Conservation (phyloP, 2,888 invertebrate genomes). For the Orthosia gracilis region DNA sequence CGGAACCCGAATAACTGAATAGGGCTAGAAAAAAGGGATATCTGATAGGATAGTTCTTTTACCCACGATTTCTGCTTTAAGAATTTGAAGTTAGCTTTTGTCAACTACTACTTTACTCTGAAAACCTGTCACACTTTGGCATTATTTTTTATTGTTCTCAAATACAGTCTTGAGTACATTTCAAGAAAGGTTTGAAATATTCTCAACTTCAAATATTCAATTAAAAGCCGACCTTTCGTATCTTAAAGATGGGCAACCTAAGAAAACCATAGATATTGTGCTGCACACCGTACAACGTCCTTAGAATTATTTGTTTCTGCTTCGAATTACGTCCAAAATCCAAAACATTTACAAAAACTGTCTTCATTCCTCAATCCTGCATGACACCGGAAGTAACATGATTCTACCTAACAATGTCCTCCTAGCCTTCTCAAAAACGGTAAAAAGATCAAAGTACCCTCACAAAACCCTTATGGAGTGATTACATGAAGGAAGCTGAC, state of each 20-base stretch:
- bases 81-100: no score
- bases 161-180: no score
- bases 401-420: slow-evolving; percentile 15
- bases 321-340: neutral
- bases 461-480: slow-evolving; percentile 44
- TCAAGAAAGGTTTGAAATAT: no score
- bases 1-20: no score
- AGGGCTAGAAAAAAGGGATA: no score
- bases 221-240: neutral
- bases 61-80: no score
- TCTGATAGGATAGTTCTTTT: neutral
- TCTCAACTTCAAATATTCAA: no score
- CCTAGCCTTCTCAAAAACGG: slow-evolving; percentile 5
- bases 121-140: no score
- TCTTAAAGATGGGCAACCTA: neutral
- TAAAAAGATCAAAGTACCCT: slow-evolving; percentile 53
- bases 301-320: no score
- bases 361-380: neutral
- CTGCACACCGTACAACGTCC: no score
- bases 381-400: slow-evolving; percentile 17
- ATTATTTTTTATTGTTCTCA: no score
- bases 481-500: slow-evolving; percentile 53
- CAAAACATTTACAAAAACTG: neutral
- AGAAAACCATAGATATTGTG: neutral
- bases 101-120: no score